Conservation (phyloP, 2,888 invertebrate species). For the Drosophila putrida region DNA sequence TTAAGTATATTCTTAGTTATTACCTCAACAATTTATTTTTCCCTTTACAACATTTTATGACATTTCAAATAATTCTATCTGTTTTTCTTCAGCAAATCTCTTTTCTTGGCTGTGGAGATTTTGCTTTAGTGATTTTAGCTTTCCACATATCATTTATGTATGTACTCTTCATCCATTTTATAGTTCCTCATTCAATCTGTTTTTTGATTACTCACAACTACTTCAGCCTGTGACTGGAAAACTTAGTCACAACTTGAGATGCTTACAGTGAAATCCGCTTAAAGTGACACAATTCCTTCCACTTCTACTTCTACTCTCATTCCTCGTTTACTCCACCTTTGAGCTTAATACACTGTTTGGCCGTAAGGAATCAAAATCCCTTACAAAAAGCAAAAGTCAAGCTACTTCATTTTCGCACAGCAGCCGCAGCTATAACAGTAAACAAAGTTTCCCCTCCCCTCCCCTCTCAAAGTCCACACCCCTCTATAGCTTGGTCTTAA, state of each 20-base stretch:
- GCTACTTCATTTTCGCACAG: constrained; percentile 69
- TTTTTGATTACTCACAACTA: neutral
- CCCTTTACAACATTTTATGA: no score
- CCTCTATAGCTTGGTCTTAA: neutral
- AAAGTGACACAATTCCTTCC: constrained; percentile 54
- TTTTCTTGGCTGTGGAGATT: no score
- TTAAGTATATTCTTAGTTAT: no score
- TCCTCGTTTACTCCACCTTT: neutral
- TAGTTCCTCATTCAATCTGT: neutral
- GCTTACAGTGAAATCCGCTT: constrained; percentile 58
- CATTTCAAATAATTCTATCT: no score
- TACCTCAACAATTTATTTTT: no score
- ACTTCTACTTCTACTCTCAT: neutral
- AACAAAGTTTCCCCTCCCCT: constrained; percentile 50
- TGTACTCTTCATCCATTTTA: neutral
- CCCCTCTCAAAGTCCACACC: neutral
- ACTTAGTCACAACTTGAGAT: constrained; percentile 42
- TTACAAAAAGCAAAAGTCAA: constrained; percentile 60
- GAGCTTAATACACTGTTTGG: constrained; percentile 59
- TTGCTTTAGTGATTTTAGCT: neutral
- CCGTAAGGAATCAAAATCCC: constrained; percentile 49
- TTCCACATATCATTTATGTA: neutral
- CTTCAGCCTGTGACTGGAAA: constrained; percentile 14
- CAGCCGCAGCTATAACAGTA: constrained; percentile 43
- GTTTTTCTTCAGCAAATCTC: no score